Percentiles rank a stretch among this genome's conserved stretches.
These are phyloP conservation scores for Crocallis elinguaria DNA, from an alignment of 2,888 invertebrate genomes.

Conservation along the genomic window DNA sequence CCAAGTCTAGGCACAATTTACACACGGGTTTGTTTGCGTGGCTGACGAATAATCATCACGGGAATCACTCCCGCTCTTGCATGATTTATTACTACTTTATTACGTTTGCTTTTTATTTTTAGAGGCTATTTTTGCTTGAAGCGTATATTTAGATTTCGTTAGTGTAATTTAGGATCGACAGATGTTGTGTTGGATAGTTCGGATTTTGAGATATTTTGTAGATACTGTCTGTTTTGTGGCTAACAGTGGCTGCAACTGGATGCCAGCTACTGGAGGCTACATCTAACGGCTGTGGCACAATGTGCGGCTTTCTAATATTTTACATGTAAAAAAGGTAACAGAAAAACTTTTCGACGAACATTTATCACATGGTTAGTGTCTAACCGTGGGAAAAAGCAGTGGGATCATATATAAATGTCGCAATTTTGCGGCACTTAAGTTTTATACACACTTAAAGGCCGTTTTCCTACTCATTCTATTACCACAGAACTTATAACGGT, in stretches of 20 bases:
- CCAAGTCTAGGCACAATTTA: neutral
- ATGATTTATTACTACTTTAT: constrained; percentile 4
- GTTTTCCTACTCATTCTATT: neutral
- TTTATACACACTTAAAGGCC: neutral
- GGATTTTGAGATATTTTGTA: neutral
- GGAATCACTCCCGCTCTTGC: neutral
- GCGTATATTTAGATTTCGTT: neutral
- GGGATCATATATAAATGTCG: neutral
- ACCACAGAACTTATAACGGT: neutral
- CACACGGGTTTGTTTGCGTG: constrained; percentile 1
- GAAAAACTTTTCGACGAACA: neutral
- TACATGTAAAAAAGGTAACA: neutral
- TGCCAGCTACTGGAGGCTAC: too few relatives aligned
- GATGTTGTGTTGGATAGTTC: neutral
- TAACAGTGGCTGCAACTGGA: too few relatives aligned
- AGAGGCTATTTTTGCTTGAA: neutral
- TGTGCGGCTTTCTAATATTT: too few relatives aligned
- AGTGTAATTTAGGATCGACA: neutral
- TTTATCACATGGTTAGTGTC: neutral
- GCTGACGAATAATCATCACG: constrained; percentile 6
- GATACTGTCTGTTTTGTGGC: too few relatives aligned
- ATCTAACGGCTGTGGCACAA: too few relatives aligned
- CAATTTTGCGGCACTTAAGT: constrained; percentile 2
- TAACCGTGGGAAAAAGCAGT: neutral
- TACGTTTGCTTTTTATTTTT: neutral